Conservation (phyloP, 2,113 vertebrate genomes). For the Mesembrinibis cayennensis region DNA sequence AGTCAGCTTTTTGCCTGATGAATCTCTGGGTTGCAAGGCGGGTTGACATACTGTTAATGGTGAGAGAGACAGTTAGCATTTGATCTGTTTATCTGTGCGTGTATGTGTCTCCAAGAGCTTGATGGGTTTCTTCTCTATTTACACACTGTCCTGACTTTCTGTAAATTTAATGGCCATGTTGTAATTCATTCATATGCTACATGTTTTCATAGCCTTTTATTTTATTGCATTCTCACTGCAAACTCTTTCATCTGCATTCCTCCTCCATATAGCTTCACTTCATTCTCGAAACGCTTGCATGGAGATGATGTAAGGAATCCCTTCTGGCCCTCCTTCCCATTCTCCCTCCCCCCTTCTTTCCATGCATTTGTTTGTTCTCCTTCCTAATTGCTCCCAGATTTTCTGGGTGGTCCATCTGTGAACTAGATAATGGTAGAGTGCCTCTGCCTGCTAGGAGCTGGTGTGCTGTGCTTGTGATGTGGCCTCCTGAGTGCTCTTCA, state of each 20-base stretch:
- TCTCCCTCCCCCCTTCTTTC: slow-evolving; percentile 25
- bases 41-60: not conserved
- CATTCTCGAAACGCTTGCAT: slow-evolving; percentile 76
- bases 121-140: slow-evolving; percentile 5
- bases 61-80: not conserved
- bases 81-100: not conserved
- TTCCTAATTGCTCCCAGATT: slow-evolving; percentile 73
- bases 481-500: slow-evolving; percentile 64
- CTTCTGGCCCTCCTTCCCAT: slow-evolving; percentile 37
- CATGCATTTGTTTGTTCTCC: slow-evolving; percentile 63
- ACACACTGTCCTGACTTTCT: not conserved
- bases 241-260: slow-evolving; percentile 69
- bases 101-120: not conserved
- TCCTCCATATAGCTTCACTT: slow-evolving; percentile 68
- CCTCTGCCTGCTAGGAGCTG: slow-evolving; percentile 54
- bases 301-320: slow-evolving; percentile 75
- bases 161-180: not conserved
- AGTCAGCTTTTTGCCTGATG: not conserved
- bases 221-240: slow-evolving; percentile 45
- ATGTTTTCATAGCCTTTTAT: slow-evolving; percentile 36
- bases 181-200: slow-evolving; percentile 6
- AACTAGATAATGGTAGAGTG: slow-evolving; percentile 71
- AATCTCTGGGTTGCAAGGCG: not conserved
- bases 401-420: slow-evolving; percentile 79
- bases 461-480: slow-evolving; percentile 63